phyloP scores from a whole-genome alignment of 2,113 vertebrate genomes.

The Bambusicola thoracicus region DNA sequence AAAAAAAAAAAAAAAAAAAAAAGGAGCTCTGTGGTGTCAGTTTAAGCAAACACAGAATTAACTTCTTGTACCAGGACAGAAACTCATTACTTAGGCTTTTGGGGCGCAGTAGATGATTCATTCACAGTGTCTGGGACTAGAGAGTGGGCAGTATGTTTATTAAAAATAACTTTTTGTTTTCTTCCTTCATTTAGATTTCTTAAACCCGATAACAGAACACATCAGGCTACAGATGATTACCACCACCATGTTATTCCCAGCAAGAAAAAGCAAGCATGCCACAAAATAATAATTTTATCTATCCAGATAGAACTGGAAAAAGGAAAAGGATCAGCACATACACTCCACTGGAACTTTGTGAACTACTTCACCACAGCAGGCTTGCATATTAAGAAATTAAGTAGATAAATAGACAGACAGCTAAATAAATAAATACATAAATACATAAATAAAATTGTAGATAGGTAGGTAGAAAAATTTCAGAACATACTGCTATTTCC shows the following conservation, averaged over 20 bases:
- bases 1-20: not conserved
- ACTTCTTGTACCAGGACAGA: not conserved
- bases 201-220: not conserved
- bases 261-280: not conserved
- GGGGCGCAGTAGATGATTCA: not conserved
- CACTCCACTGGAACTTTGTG: not conserved
- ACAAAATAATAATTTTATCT: not conserved
- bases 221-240: not conserved
- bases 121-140: not conserved
- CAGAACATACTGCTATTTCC: not conserved
- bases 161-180: constrained; percentile 18
- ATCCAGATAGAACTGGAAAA: not conserved
- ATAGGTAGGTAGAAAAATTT: not conserved
- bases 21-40: not conserved
- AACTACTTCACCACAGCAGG: not conserved
- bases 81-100: not conserved
- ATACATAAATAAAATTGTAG: not conserved
- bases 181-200: constrained; percentile 25
- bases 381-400: not conserved
- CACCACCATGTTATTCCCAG: not conserved
- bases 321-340: not conserved
- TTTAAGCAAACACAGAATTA: not conserved
- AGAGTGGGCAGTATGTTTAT: not conserved
- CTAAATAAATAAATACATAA: not conserved
- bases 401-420: not conserved